Evolutionary conservation across 2,113 vertebrate species (phyloP), one percentile per base, ranked within the genome.

Genomic region (Thymallus thymallus): DNA sequence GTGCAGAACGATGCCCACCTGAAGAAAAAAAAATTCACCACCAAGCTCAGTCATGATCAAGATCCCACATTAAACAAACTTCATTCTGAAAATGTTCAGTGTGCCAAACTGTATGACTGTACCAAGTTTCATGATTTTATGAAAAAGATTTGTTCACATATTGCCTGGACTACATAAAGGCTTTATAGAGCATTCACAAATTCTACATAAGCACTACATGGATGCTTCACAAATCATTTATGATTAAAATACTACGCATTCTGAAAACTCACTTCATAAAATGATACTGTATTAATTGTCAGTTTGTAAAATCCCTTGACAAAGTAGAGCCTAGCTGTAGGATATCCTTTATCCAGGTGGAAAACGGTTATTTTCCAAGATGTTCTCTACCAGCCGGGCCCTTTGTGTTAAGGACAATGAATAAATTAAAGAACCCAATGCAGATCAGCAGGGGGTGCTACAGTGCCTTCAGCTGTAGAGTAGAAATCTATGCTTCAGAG

Each of bases 1-100:
- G 87, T 99, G 98, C 69, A 98, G 93, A 85, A 99, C 90, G 86
- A 99, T 99, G 18, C 97, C 97, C 79, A 99, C 94, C 98, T 99
- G 71, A 20, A 69, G 5, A 22, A 18, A 18, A 12, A 69, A 7
- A 22, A 18, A 18, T 13, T n/a, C 35, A 22, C 13, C 69, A 60
- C 35, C 35, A 2, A 6, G 56, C 51, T 32, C 24, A 71, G 26
- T 32, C 69, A 16, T 29, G 22, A 60, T 30, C 23, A 56, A 56
- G 7, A 70, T 48, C n/a, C 45, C 14, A 56, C 1, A 1, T 18
- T 51, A 18, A 18, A 51, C 48, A 51, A 51, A 41, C 35, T 41
- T 41, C 35, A 41, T 41, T 12, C 9, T 41, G 35, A 41, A 10
- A 41, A 41, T 41, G 35, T 41, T 41, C 35, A 41, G 9, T 41